These are phyloP conservation scores for Marasmarcha lunaedactyla DNA, from an alignment of 2,888 invertebrate genomes.

Conservation along the genomic window DNA sequence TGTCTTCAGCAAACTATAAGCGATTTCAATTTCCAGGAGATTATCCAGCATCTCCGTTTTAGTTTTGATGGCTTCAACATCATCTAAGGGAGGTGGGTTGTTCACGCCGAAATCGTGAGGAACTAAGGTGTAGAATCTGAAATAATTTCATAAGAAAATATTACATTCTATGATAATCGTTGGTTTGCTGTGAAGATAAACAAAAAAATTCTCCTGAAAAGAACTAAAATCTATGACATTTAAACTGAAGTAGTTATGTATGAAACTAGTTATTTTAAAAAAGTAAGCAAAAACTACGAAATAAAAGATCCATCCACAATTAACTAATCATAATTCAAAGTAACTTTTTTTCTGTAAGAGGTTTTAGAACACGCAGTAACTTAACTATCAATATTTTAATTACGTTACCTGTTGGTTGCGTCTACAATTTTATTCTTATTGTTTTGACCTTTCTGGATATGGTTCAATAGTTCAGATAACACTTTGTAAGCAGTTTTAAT, in stretches of 20 bases:
- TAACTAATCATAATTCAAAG: too few species aligned
- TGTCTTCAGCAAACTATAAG: conserved; percentile 85
- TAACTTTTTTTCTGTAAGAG: too few species aligned
- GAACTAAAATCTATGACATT: too few species aligned
- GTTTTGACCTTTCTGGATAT: conserved; percentile 60
- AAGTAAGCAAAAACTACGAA: too few species aligned
- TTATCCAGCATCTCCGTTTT: conserved; percentile 90
- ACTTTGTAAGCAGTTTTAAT: conserved; percentile 88
- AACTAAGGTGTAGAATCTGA: conserved; percentile 90
- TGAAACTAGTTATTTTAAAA: too few species aligned
- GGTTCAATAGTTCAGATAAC: conserved; percentile 75
- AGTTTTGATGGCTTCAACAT: conserved; percentile 74
- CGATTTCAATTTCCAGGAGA: conserved; percentile 94
- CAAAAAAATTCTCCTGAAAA: not conserved
- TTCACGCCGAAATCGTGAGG: conserved; percentile 94
- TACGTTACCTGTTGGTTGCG: conserved; percentile 82
- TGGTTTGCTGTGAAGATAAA: too few species aligned
- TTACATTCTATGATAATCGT: too few species aligned
- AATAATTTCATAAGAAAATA: conserved; percentile 4
- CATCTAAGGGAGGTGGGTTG: conserved; percentile 84
- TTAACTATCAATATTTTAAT: too few species aligned
- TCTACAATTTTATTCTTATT: conserved; percentile 76
- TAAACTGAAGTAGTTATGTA: too few species aligned
- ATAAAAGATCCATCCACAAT: too few species aligned
- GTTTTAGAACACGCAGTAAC: too few species aligned